A percentile compares a stretch with the other conserved stretches of the same genome.
Conservation (phyloP, 2,113 vertebrate species). For the Rhadina sibilatrix region DNA sequence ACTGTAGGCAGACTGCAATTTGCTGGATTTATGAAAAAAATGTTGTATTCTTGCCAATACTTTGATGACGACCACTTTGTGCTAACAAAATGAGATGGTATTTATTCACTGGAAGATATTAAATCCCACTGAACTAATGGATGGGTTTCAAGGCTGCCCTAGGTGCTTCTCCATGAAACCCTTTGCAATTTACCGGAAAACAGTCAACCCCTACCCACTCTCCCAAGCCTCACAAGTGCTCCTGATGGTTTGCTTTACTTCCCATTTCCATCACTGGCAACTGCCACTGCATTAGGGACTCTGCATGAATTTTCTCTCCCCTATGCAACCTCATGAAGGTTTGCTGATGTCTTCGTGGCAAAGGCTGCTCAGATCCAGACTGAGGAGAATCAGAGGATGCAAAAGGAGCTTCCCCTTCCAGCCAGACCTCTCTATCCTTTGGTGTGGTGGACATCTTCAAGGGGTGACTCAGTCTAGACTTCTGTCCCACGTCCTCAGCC, state of each 20-base stretch:
- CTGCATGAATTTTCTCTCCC: not conserved
- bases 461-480: not conserved
- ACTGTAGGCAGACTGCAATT: conserved; percentile 45
- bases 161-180: not conserved
- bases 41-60: conserved; percentile 37
- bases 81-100: not conserved
- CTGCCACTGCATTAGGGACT: not conserved
- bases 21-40: conserved; percentile 49
- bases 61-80: conserved; percentile 59
- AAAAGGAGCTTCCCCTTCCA: not conserved
- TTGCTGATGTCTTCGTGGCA: not conserved
- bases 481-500: not conserved
- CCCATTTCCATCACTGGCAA: not conserved
- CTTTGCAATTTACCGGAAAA: not conserved
- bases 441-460: not conserved
- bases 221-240: not conserved
- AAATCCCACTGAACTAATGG: conserved; percentile 38
- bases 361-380: not conserved
- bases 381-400: not conserved
- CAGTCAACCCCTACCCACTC: not conserved
- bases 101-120: conserved; percentile 46
- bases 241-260: not conserved
- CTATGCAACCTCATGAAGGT: not conserved
- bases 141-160: conserved; percentile 8
- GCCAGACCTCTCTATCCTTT: not conserved